Evolutionary conservation across 2,888 invertebrate genomes (phyloP).

Genomic region (Pterostichus niger): DNA sequence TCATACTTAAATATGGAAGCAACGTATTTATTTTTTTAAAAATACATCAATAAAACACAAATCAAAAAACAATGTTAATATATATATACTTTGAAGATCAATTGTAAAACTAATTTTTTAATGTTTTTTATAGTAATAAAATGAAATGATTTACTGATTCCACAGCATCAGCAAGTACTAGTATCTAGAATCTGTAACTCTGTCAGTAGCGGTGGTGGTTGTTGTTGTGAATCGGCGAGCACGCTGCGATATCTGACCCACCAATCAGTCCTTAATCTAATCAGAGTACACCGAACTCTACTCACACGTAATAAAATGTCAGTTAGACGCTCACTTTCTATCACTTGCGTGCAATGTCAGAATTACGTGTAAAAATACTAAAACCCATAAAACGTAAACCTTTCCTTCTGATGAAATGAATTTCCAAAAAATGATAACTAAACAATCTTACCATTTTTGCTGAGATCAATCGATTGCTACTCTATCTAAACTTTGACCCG

Average conservation of each 20-base stretch:
- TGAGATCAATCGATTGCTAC: slow-evolving; percentile 55
- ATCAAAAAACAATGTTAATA: slow-evolving; percentile 42
- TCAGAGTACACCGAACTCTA: slow-evolving; percentile 63
- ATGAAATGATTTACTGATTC: slow-evolving; percentile 52
- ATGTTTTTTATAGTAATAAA: slow-evolving; percentile 44
- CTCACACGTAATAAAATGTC: slow-evolving; percentile 58
- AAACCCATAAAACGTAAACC: slow-evolving; percentile 42
- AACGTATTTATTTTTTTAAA: slow-evolving; percentile 52
- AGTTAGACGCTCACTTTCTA: slow-evolving; percentile 33
- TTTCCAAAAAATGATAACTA: slow-evolving; percentile 16
- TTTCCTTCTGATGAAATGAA: slow-evolving; percentile 25
- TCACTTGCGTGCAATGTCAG: slow-evolving; percentile 46
- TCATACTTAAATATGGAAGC: slow-evolving; percentile 51
- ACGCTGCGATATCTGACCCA: slow-evolving; percentile 19
- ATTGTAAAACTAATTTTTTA: slow-evolving; percentile 41
- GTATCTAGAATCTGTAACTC: background rate
- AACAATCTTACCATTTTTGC: slow-evolving; percentile 60
- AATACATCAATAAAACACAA: slow-evolving; percentile 51
- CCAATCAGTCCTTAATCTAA: slow-evolving; percentile 54
- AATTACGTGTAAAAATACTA: slow-evolving; percentile 52
- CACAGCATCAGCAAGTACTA: slow-evolving; percentile 48
- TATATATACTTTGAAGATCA: slow-evolving; percentile 42
- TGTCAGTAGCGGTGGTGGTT: slow-evolving; percentile 30
- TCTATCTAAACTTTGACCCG: slow-evolving; percentile 71
- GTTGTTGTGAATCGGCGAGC: slow-evolving; percentile 38